Base-by-base conservation (phyloP, 2,888 invertebrate genomes). In the Thalpophila matura region DNA sequence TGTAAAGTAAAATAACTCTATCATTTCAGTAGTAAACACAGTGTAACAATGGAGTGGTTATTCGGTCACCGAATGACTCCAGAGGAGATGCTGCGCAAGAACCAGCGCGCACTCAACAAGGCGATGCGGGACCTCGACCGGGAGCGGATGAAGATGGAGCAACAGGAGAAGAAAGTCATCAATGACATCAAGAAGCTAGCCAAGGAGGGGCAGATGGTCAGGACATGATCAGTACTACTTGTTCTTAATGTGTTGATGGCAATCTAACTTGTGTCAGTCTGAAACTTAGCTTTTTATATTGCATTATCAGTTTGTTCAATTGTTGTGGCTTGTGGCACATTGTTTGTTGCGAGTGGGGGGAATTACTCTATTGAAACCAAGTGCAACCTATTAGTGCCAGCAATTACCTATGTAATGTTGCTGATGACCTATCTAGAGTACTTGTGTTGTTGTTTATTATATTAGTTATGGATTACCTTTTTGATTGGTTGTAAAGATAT, bases 111-210 rank as follows among this genome's bases (percentile, higher is more conserved):
- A 1, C 95, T 99, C 38, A 99, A 99, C 91, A 99, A 99, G 95
- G 99, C 99, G 0, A 99, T 99, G 98, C 96, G 99, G 5, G 99
- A 99, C 91, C 95, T 99, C 76, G 99, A 99, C 90, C 96, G 99
- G 50, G 99, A 99, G 93, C 97, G 97, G 65, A 96, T 97, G 91
- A 97, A 98, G 89, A 99, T 99, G 99, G 99, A 99, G 90, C 98
- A 98, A 83, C 99, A 99, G 88, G 99, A 99, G 89, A 99, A 99
- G 92, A 99, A 99, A 94, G 97, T 99, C 68, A 99, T 99, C 67
- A 97, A 97, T 0, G 99, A 99, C 87, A 99, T 99, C 71, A 99
- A 99, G 90, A 99, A 99, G 94, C 97, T 99, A 93, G 99, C 99
- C 0, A 99, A 99, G 88, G 98, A 99, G 86, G 99, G 99, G 12